phyloP scores from a whole-genome alignment of 2,888 invertebrate genomes.

The Gymnoscelis rufifasciata region DNA sequence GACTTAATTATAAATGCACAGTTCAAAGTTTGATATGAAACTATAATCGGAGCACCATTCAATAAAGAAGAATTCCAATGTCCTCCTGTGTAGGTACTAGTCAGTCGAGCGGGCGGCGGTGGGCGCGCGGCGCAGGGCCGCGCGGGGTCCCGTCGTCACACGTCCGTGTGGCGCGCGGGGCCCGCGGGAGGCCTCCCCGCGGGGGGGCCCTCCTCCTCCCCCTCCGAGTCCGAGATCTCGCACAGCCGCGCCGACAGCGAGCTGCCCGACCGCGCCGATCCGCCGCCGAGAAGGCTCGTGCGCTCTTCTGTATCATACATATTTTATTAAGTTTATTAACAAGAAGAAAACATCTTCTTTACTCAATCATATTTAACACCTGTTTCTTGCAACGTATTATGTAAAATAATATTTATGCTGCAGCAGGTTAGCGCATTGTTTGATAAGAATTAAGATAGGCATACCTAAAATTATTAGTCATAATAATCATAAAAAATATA shows the following conservation, averaged over 20 bases:
- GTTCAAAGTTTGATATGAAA: constrained; percentile 72
- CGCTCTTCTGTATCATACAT: constrained; percentile 80
- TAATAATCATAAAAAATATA: no score
- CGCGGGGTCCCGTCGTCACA: constrained; percentile 61
- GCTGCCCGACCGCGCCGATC: constrained; percentile 82
- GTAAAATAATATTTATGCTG: no score
- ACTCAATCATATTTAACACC: no score
- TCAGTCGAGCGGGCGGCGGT: constrained; percentile 21
- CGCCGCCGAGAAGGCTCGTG: constrained; percentile 85
- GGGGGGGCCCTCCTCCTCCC: constrained; percentile 59
- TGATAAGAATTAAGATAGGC: no score
- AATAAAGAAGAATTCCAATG: constrained; percentile 30
- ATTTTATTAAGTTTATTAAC: no score
- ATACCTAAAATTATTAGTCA: no score
- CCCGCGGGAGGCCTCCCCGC: background rate
- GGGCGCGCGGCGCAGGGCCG: constrained; percentile 26
- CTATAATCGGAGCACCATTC: constrained; percentile 73
- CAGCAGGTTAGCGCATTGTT: no score
- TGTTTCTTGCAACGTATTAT: no score
- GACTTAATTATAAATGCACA: constrained; percentile 62
- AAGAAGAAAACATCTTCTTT: no score
- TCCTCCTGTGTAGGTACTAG: constrained; percentile 3
- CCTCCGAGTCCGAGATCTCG: constrained; percentile 94
- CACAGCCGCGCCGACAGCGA: constrained; percentile 93
- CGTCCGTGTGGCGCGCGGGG: constrained; percentile 52